Base-by-base conservation (phyloP, 2,888 invertebrate genomes). In the Cosmia trapezina region DNA sequence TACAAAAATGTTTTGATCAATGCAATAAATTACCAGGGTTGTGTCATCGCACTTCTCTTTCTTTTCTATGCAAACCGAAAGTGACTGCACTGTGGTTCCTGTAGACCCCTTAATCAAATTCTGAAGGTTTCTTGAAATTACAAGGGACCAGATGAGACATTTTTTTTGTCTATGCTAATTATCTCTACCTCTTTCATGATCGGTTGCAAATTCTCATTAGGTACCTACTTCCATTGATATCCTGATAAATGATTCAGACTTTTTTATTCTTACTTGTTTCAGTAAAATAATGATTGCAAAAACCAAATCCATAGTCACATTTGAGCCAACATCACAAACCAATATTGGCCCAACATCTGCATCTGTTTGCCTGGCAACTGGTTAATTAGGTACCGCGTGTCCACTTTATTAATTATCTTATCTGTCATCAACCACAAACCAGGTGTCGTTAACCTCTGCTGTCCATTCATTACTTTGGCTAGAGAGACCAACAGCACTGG, bases 331-430 rank as follows among this genome's bases (percentile, higher is more conserved):
- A 83, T 60, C 66, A 22, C 14, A 54, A 47, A 68, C 64, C 53
- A 73, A 84, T 53, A 56, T 75, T 84, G 61, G 63, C 53, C 62
- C 64, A 84, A 84, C 71, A 80, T 76, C 51, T 67, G 70, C 65
- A 77, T 63, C 41, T 78, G 68, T 74, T 77, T 61, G 71, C 66
- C 64, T 22, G 28, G 70, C 64, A 76, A 79, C 81, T 73, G 63
- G 67, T 79, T 86, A 80, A 85, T 80, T 81, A 85, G 67, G 62
- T 83, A 77, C 73, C 45, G 41, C 66, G 62, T 81, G 76, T 83
- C 67, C 76, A 73, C 78, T 80, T 77, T 80, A 83, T 80, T 85
- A 80, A 86, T 83, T 76, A 85, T 80, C 82, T 87, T 87, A 86
- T 87, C 86, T 77, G 77, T 77, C 79, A 80, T 85, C 86, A 76